phyloP scores from a whole-genome alignment of 2,113 vertebrate species.

The Ceratotherium simum region DNA sequence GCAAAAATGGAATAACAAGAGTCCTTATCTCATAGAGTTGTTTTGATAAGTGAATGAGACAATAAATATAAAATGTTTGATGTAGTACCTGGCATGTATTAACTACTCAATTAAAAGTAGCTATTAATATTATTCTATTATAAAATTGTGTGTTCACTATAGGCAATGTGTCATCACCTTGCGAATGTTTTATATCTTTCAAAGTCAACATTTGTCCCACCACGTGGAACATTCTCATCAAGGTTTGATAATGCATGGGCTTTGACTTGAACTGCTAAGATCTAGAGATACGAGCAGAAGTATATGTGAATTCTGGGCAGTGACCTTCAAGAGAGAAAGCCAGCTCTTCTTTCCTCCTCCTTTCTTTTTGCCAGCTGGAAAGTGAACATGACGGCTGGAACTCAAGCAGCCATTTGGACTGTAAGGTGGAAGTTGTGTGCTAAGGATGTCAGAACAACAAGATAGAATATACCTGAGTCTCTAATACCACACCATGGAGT shows the following conservation, averaged over 20 bases:
- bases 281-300: neutral
- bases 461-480: neutral
- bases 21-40: neutral
- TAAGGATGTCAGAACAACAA: neutral
- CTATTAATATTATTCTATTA: neutral
- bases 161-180: neutral
- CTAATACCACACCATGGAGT: neutral
- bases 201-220: neutral
- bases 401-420: neutral
- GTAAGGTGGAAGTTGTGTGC: neutral
- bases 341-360: neutral
- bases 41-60: neutral
- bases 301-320: neutral
- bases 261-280: neutral
- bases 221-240: neutral
- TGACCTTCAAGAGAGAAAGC: neutral
- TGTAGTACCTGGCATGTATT: neutral
- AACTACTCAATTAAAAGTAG: conserved; percentile 25
- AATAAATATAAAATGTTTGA: neutral
- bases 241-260: neutral
- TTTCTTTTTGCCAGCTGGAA: neutral
- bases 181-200: neutral
- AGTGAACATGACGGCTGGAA: neutral
- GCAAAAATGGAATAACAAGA: neutral
- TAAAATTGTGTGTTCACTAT: neutral